Conservation (phyloP, 2,888 invertebrate species). For the Nemoura dubitans region DNA sequence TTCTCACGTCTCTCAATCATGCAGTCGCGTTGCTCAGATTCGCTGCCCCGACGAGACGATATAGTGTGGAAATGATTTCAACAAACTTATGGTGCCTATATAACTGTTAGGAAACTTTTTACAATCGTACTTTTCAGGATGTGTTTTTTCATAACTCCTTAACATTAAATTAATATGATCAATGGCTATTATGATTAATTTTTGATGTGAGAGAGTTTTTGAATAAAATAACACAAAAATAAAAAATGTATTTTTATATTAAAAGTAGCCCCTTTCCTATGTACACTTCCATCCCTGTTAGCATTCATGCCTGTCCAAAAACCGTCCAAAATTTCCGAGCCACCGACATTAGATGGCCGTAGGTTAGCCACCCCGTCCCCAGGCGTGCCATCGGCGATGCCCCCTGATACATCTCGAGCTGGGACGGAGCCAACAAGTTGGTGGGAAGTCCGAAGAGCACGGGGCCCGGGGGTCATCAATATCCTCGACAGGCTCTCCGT, state of each 20-base stretch:
- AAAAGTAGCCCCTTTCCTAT: too few species aligned
- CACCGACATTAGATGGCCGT: too few species aligned
- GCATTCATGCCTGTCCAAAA: too few species aligned
- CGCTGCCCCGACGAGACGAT: background rate
- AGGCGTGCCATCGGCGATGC: too few species aligned
- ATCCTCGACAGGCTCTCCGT: background rate
- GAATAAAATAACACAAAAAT: slow-evolving; percentile 13
- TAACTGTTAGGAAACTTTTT: background rate
- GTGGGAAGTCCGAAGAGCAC: too few species aligned
- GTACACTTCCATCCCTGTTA: too few species aligned
- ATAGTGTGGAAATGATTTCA: background rate
- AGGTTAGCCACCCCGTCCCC: too few species aligned
- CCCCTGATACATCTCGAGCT: background rate
- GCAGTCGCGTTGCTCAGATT: background rate
- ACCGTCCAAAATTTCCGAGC: too few species aligned
- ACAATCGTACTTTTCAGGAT: background rate
- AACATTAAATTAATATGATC: slow-evolving; percentile 8
- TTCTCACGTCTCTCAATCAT: background rate
- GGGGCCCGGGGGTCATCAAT: background rate
- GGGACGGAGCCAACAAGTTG: background rate
- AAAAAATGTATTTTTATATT: too few species aligned
- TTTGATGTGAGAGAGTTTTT: slow-evolving; percentile 38
- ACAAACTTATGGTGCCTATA: background rate
- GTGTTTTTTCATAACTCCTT: slow-evolving; percentile 9
- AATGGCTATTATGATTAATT: slow-evolving; percentile 22